These are phyloP conservation scores for Cryptophagus acutangulus DNA, from an alignment of 2,888 invertebrate genomes.

Conservation along the genomic window DNA sequence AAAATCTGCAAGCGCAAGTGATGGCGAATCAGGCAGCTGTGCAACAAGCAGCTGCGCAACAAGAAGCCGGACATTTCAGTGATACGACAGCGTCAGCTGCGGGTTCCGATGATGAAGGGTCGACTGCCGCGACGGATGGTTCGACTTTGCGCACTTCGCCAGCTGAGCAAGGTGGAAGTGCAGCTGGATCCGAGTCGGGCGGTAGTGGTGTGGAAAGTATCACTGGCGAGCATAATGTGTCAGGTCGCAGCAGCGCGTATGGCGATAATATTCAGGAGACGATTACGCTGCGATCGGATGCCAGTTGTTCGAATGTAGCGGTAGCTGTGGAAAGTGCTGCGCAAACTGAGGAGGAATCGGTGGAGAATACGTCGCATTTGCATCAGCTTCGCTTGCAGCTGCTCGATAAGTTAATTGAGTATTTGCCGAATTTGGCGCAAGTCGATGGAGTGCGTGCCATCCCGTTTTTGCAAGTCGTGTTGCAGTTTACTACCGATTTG, in stretches of 20 bases:
- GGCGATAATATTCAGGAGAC: slow-evolving; percentile 65
- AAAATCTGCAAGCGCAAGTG: slow-evolving; percentile 42
- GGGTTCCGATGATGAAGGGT: slow-evolving; percentile 89
- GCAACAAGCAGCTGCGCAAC: slow-evolving; percentile 35
- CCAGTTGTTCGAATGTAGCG: slow-evolving; percentile 46
- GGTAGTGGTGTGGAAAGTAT: slow-evolving; percentile 90
- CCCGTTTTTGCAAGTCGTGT: slow-evolving; percentile 84
- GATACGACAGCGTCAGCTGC: slow-evolving; percentile 82
- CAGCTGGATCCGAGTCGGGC: slow-evolving; percentile 79
- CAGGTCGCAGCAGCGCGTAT: slow-evolving; percentile 90
- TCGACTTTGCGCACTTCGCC: slow-evolving; percentile 84
- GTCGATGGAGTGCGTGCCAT: slow-evolving; percentile 82
- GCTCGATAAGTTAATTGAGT: slow-evolving; percentile 70
- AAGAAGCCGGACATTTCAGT: slow-evolving; percentile 63
- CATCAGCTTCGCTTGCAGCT: slow-evolving; percentile 67
- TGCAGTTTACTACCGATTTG: slow-evolving; percentile 85
- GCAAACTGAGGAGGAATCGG: slow-evolving; percentile 36
- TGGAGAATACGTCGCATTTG: slow-evolving; percentile 49
- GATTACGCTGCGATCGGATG: slow-evolving; percentile 53
- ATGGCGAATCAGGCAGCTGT: slow-evolving; percentile 25
- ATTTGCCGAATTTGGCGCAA: slow-evolving; percentile 68
- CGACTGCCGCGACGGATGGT: slow-evolving; percentile 92
- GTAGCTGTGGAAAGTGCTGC: slow-evolving; percentile 34
- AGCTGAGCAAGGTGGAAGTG: slow-evolving; percentile 61
- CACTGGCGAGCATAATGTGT: slow-evolving; percentile 76